A percentile compares a stretch with the other conserved stretches of the same genome.
These are phyloP conservation scores for Allygus modestus DNA, from an alignment of 2,888 invertebrate species.

Conservation along the genomic window DNA sequence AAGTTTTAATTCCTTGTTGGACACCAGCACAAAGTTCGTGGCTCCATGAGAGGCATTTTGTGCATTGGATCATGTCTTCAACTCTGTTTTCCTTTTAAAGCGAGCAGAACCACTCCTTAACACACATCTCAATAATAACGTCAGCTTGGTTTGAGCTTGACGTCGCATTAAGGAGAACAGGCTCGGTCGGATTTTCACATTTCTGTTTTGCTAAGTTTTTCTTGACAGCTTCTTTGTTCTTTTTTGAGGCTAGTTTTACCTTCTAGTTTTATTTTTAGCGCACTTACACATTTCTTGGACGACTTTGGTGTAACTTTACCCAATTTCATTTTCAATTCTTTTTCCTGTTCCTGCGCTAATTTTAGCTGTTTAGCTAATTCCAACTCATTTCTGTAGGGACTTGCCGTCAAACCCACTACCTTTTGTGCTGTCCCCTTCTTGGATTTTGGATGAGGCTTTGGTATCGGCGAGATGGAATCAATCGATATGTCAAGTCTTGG, in stretches of 20 bases:
- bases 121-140: slow-evolving; percentile 4
- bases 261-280: no score
- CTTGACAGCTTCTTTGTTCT: no score
- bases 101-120: slow-evolving; percentile 15
- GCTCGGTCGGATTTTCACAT: neutral
- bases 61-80: slow-evolving; percentile 52
- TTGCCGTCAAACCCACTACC: slow-evolving; percentile 30
- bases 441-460: slow-evolving; percentile 13
- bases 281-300: no score
- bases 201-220: no score
- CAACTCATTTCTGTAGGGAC: slow-evolving; percentile 45
- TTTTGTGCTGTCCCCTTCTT: slow-evolving; percentile 18
- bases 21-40: slow-evolving; percentile 43
- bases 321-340: no score
- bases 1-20: neutral
- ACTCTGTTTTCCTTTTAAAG: neutral
- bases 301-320: no score
- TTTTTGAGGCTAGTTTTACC: no score
- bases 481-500: neutral
- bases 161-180: neutral
- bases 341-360: neutral
- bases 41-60: slow-evolving; percentile 3
- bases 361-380: slow-evolving; percentile 9
- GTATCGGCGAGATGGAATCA: slow-evolving; percentile 3
- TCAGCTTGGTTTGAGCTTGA: slow-evolving; percentile 2